Evolutionary conservation across 2,888 invertebrate species (phyloP).

Genomic region (Aphodius sticticus): DNA sequence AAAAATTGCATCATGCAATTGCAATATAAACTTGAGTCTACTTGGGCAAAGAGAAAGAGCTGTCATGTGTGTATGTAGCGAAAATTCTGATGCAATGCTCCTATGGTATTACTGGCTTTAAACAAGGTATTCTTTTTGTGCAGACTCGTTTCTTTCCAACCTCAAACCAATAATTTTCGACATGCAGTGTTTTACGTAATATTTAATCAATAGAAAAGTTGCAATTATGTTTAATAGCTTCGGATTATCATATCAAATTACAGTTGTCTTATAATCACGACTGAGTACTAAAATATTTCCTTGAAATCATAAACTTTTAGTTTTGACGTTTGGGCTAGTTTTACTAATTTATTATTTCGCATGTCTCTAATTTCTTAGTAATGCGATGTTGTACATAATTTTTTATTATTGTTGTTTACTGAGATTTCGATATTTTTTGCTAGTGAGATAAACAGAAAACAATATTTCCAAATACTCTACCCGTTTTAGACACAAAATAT

Average conservation of each 20-base stretch:
- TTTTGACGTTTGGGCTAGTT: not conserved
- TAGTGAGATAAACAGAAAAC: no score
- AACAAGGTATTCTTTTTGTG: not conserved
- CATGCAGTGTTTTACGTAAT: not conserved
- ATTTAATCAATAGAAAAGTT: not conserved
- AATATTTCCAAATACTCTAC: no score
- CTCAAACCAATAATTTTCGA: constrained; percentile 4
- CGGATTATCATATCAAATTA: not conserved
- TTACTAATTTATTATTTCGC: not conserved
- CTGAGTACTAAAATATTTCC: not conserved
- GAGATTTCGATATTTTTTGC: no score
- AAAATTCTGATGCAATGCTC: not conserved
- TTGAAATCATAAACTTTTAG: not conserved
- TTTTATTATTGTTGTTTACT: no score
- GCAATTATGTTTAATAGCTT: not conserved
- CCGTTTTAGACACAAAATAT: no score
- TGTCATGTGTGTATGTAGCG: not conserved
- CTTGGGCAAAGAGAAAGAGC: not conserved
- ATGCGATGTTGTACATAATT: no score
- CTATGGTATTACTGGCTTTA: not conserved
- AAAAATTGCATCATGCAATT: not conserved
- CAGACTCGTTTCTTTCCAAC: not conserved
- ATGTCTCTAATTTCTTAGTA: no score
- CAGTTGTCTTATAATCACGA: not conserved
- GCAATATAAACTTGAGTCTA: not conserved